Evolutionary conservation across 2,797 vertebrate genomes (phyloP).

Genomic region (Saxicola maurus): DNA sequence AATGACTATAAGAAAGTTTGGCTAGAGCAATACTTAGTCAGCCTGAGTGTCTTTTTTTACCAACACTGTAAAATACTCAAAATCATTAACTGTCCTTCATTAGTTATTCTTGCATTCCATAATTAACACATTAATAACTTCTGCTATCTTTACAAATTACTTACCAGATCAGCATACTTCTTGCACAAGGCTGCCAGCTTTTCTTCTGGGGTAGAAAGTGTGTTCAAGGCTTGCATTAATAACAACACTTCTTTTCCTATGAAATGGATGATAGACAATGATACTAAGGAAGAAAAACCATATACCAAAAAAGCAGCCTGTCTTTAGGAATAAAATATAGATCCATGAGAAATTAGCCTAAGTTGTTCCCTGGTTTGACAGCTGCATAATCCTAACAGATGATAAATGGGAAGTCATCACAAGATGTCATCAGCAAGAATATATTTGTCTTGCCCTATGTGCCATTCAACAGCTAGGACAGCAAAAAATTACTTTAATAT

Average conservation of each 20-base stretch:
- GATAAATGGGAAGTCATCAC: neutral
- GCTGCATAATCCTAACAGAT: neutral
- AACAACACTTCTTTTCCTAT: conserved; percentile 94
- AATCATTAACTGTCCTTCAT: neutral
- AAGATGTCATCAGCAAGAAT: neutral
- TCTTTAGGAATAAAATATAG: neutral
- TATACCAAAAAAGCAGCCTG: neutral
- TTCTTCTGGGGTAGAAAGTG: conserved; percentile 91
- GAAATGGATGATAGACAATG: conserved; percentile 26
- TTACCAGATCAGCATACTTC: conserved; percentile 96
- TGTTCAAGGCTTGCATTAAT: conserved; percentile 95
- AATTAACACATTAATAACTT: conserved; percentile 21
- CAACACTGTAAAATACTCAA: neutral
- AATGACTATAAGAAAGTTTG: neutral
- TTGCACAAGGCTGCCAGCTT: conserved; percentile 97
- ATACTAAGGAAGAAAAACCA: neutral
- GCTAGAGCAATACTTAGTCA: neutral
- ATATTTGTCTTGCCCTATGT: neutral
- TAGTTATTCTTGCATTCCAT: neutral
- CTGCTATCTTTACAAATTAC: conserved; percentile 54
- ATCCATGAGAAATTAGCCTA: neutral
- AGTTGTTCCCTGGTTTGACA: neutral
- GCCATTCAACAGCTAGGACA: neutral
- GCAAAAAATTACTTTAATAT: neutral
- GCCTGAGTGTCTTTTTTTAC: neutral